phyloP scores from a whole-genome alignment of 2,113 vertebrate species.

The Merops nubicus region DNA sequence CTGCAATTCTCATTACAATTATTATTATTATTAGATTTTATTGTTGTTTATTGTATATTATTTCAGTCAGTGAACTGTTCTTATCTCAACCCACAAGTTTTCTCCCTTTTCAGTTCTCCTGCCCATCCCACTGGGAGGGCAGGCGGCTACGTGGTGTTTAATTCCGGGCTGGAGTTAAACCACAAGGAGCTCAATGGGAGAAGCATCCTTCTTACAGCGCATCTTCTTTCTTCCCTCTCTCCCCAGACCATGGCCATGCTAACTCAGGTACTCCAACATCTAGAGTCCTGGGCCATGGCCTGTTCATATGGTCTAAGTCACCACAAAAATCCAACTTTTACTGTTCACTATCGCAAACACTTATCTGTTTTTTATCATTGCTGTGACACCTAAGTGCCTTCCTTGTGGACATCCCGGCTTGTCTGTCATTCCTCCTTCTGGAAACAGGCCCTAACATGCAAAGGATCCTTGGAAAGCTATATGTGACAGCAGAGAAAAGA shows the following conservation, averaged over 20 bases:
- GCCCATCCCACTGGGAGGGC: not conserved
- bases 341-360: not conserved
- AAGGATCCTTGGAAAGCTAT: not conserved
- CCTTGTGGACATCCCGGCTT: not conserved
- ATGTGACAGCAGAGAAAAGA: not conserved
- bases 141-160: too few species aligned
- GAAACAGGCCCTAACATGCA: not conserved
- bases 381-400: not conserved
- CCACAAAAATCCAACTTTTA: not conserved
- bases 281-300: not conserved
- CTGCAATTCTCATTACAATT: too few species aligned
- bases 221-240: too few species aligned
- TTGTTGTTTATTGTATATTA: too few species aligned
- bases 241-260: rapidly evolving
- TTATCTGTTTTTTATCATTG: not conserved
- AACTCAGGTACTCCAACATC: not conserved
- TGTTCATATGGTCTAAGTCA: not conserved
- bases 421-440: not conserved
- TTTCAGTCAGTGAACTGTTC: too few species aligned
- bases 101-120: not conserved
- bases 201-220: not conserved
- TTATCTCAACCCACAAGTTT: not conserved
- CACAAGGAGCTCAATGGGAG: not conserved
- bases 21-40: not conserved
- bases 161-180: too few species aligned